A percentile compares a stretch with the other conserved stretches of the same genome.
Evolutionary conservation across 2,888 invertebrate genomes (phyloP).

Genomic region (Ischnus inquisitorius): DNA sequence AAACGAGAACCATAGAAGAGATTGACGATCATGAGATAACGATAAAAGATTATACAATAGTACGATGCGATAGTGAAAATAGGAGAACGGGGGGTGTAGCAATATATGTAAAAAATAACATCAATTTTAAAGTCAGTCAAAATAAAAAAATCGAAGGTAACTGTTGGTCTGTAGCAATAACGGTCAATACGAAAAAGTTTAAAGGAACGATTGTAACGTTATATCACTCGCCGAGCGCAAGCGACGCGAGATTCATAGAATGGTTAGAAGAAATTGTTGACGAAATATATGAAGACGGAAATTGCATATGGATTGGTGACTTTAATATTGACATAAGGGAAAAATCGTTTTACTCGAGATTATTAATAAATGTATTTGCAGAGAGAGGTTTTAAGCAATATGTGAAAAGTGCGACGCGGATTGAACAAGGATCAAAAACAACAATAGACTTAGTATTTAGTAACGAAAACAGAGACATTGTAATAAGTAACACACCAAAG

Average conservation of each 20-base stretch:
- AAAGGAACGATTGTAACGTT: conserved; percentile 11
- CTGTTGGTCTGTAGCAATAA: conserved; percentile 29
- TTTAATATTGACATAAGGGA: conserved; percentile 26
- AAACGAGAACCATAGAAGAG: conserved; percentile 52
- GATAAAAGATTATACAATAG: conserved; percentile 42
- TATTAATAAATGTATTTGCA: background rate
- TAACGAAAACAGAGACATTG: background rate
- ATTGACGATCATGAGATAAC: conserved; percentile 35
- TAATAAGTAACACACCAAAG: background rate
- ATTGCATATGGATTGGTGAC: conserved; percentile 29
- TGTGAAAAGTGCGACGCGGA: background rate
- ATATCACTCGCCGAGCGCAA: conserved; percentile 27
- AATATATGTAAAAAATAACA: conserved; percentile 41
- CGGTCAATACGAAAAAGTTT: background rate
- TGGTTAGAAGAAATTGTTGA: conserved; percentile 14
- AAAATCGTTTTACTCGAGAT: conserved; percentile 6
- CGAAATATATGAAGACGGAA: background rate
- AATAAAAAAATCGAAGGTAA: conserved; percentile 2
- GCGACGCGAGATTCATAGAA: background rate
- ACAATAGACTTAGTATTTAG: conserved; percentile 16
- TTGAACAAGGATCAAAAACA: background rate
- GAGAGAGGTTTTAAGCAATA: conserved; percentile 34
- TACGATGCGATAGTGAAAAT: conserved; percentile 49
- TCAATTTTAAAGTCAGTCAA: background rate
- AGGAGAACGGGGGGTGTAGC: conserved; percentile 52